phyloP scores from a whole-genome alignment of 2,113 vertebrate species.

The Ceratotherium simum region DNA sequence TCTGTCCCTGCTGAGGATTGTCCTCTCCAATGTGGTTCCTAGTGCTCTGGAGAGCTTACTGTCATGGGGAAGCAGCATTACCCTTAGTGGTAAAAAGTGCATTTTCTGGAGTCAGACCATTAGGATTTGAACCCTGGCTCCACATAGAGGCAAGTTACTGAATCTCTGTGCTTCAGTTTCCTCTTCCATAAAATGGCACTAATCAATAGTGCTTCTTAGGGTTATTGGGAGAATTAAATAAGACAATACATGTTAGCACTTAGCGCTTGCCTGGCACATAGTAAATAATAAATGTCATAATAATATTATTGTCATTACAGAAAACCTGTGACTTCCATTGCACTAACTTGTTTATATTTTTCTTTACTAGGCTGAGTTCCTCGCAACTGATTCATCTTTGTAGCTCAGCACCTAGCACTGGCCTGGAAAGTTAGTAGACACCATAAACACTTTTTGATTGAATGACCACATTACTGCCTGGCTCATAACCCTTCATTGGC shows the following conservation, averaged over 20 bases:
- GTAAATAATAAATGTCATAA: neutral
- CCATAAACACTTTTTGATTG: neutral
- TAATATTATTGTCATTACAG: neutral
- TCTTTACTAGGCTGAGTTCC: neutral
- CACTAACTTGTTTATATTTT: neutral
- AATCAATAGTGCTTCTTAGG: neutral
- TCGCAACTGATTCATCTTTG: neutral
- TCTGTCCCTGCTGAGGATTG: neutral
- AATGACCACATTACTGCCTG: neutral
- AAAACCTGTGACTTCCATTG: neutral
- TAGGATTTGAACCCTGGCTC: neutral
- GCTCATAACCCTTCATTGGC: neutral
- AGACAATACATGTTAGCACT: neutral
- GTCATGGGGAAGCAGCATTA: neutral
- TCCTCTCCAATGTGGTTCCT: neutral
- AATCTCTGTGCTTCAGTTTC: neutral
- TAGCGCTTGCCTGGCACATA: neutral
- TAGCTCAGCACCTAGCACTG: neutral
- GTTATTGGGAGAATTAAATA: neutral
- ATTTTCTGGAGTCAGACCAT: neutral
- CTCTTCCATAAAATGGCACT: neutral
- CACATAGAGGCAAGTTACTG: neutral
- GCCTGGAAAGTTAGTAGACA: neutral
- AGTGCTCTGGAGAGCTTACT: neutral
- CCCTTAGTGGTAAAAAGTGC: neutral